phyloP scores from a whole-genome alignment of 2,113 vertebrate species.

The Clarias batrachus region DNA sequence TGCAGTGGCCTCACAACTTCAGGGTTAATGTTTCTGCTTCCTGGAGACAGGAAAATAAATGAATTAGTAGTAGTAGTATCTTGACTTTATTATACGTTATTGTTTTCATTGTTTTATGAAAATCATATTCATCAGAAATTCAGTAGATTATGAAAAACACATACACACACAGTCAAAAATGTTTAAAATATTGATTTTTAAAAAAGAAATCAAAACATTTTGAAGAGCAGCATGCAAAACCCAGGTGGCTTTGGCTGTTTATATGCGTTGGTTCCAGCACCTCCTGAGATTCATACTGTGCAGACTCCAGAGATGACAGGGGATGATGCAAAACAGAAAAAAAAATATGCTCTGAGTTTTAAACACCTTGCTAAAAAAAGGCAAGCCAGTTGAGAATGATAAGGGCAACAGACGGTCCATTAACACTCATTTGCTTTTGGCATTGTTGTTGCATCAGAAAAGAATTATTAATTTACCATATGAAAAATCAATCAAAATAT shows the following conservation, averaged over 20 bases:
- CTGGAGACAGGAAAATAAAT: no score
- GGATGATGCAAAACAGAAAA: not conserved
- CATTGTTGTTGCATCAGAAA: not conserved
- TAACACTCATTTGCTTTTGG: not conserved
- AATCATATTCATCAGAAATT: not conserved
- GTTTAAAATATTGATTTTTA: not conserved
- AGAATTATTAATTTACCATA: not conserved
- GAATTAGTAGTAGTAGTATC: no score
- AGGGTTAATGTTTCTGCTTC: no score
- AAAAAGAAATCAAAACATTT: not conserved
- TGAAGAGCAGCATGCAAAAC: not conserved
- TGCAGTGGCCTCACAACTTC: no score
- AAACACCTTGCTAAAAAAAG: not conserved
- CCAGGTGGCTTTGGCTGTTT: not conserved
- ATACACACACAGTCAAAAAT: not conserved
- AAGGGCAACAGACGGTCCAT: not conserved
- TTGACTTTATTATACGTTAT: not conserved
- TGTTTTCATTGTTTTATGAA: not conserved
- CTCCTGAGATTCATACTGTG: constrained; percentile 11
- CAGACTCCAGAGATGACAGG: not conserved
- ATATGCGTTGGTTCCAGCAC: not conserved
- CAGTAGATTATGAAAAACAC: not conserved
- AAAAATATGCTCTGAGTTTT: not conserved
- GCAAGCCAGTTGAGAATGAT: not conserved
- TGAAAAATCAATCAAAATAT: not conserved